Base-by-base conservation (phyloP, 2,888 invertebrate genomes). In the Eupithecia centaureata region DNA sequence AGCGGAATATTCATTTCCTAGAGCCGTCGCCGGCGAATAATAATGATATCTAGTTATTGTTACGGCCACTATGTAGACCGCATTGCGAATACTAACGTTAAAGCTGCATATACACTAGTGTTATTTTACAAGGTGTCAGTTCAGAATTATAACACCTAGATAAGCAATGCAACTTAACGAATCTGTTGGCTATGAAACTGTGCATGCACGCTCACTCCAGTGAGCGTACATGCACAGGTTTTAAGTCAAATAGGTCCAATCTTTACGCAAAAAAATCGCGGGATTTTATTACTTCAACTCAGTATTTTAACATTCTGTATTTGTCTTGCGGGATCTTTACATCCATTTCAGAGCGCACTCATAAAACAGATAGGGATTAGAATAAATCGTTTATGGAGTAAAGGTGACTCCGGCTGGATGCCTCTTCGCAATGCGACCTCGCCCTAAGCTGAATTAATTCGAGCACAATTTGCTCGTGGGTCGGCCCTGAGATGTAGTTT, bases 21-120 rank as follows among this genome's bases (percentile, higher is more conserved):
- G 77, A 74, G 63, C 73, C 79, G 77, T 78, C 77, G 79, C 76
- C 72, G 76, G 76, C 80, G 84, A 82, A 83, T 84, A 83, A 82
- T 82, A 82, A 86, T 84, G 82, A 84, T 83, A 84, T 82, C 81
- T 81, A 81, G 85, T 84, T 86, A 85, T 85, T 86, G 83, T 86
- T 85, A 84, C 81, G 73, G 80, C 79, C 78, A 79, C 82, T 81
- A 81, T 82, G 83, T 77, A 38, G 33, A 25, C 38, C 57, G 70
- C 66, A 71, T 51, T 68, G 63, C 57, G 65, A 68, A 68, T 30
- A 57, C 57, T 15, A 22, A 52, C 52, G 52, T 27, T 52, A 32
- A 32, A 1, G 57, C 32, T 32, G 32, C 35, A 5, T 32, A 5
- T 30, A 32, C 32, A 33, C 18, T 12, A 18, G 32, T 57, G 30